Evolutionary conservation across 2,113 vertebrate species (phyloP), one percentile per base, ranked within the genome.

Genomic region (Nothobranchius furzeri): DNA sequence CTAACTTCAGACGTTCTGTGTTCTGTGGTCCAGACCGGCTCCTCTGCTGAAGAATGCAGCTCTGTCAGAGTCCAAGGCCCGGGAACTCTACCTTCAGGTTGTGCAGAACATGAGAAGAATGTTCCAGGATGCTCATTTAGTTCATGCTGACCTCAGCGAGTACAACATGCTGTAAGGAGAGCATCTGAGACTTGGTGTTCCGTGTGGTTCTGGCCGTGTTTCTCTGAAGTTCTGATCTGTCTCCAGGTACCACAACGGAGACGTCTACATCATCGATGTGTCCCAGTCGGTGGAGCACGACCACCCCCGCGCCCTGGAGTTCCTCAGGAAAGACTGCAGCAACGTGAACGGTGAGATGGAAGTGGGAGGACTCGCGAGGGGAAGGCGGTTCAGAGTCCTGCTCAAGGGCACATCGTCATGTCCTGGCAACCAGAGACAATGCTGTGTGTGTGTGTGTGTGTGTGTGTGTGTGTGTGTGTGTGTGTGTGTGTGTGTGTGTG

Each of bases 61-160:
- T 0, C 64, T 99, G 10, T 95, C 96, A 0, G 96, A 97, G 52
- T 95, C 94, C 11, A 99, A 96, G 87, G 94, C 95, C 0, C 90
- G 96, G 14, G 94, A 98, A 57, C 88, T 96, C 0, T 99, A 99
- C 78, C 87, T 97, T 17, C 95, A 98, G 75, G 88, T 98, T 64
- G 93, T 99, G 4, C 94, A 97, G 64, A 92, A 96, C 86, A 96
- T 99, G 96, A 93, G 97, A 72, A 93, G 83, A 70, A 98, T 99
- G 95, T 99, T 96, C 65, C 96, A 97, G 79, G 93, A 95, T 0
- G 98, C 98, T 14, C 93, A 92, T 7, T 94, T 99, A 2, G 96
- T 99, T 69, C 98, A 99, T 0, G 96, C 98, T 0, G 98, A 99
- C 90, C 96, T 99, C 85, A 99, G 98, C 84, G 97, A 99, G 92